These are phyloP conservation scores for Drosophila rhopaloa DNA, from an alignment of 1,140 invertebrate species.

Conservation along the genomic window DNA sequence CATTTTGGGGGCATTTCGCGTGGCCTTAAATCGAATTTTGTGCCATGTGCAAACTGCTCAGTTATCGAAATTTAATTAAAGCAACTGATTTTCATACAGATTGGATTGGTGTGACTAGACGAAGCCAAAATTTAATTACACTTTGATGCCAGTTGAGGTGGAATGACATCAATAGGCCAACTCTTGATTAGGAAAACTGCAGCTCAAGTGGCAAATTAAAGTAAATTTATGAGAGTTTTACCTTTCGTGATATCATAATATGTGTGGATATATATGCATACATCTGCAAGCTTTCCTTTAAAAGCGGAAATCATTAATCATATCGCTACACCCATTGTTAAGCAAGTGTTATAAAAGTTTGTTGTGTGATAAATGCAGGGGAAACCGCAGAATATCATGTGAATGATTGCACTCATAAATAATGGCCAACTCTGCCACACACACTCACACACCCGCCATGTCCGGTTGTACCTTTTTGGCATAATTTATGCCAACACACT, in stretches of 20 bases:
- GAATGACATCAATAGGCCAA: constrained; percentile 19
- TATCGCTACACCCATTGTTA: constrained; percentile 39
- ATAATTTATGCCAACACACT: constrained; percentile 68
- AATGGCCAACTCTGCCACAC: constrained; percentile 51
- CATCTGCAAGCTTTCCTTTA: not conserved
- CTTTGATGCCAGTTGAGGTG: constrained; percentile 5
- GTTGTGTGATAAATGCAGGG: constrained; percentile 72
- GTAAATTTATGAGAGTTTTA: constrained; percentile 1
- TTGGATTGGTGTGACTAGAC: constrained; percentile 7
- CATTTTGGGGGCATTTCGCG: constrained; percentile 25
- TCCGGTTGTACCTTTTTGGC: constrained; percentile 24
- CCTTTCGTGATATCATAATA: not conserved
- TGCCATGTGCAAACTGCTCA: constrained; percentile 16
- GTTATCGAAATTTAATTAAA: constrained; percentile 44
- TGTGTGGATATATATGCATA: constrained; percentile 1
- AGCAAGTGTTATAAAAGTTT: constrained; percentile 79
- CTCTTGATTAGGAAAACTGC: not conserved
- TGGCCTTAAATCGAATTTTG: constrained; percentile 16
- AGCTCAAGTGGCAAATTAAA: constrained; percentile 7
- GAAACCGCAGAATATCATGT: constrained; percentile 80
- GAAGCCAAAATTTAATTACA: constrained; percentile 40
- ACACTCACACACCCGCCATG: not conserved
- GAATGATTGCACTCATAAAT: constrained; percentile 81
- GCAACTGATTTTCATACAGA: constrained; percentile 31
- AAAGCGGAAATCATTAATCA: constrained; percentile 47